Percentiles rank a stretch among this genome's conserved stretches.
These are phyloP conservation scores for Procambarus virginalis DNA, from an alignment of 1,140 invertebrate species.

Conservation along the genomic window DNA sequence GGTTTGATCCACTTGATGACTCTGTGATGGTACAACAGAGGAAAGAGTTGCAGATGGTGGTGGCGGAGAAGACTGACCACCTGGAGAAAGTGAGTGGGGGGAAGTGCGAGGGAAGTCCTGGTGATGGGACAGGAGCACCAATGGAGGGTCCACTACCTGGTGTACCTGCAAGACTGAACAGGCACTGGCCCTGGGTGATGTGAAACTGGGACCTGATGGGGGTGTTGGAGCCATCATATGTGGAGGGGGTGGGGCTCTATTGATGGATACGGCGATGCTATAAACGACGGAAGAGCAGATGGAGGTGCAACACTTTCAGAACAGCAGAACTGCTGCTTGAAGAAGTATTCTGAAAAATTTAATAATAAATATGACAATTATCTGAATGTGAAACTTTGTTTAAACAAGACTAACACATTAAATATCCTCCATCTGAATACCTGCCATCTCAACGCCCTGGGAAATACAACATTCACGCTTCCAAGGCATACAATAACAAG, in stretches of 20 bases:
- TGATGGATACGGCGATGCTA: conserved; percentile 71
- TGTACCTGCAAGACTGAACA: not conserved
- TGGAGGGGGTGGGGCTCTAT: conserved; percentile 3
- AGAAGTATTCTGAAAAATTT: conserved; percentile 28
- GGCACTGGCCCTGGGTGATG: not conserved
- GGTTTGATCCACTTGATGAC: not conserved
- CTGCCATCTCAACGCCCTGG: no score
- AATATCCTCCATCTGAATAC: no score
- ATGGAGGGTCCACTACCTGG: not conserved
- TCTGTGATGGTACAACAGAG: not conserved
- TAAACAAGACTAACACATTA: no score
- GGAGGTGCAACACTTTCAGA: conserved; percentile 78
- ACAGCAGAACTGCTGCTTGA: conserved; percentile 21
- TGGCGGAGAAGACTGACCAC: conserved; percentile 9
- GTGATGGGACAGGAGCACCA: not conserved
- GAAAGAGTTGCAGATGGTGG: not conserved
- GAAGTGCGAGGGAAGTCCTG: not conserved
- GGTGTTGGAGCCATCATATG: not conserved
- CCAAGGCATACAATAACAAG: no score
- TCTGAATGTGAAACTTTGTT: no score
- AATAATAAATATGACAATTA: not conserved
- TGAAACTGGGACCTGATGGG: not conserved
- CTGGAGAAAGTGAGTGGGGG: not conserved
- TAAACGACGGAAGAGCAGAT: conserved; percentile 78
- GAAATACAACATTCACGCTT: no score